These are phyloP conservation scores for Campylorhamphus procurvoides DNA, from an alignment of 2,113 vertebrate species.

Conservation along the genomic window DNA sequence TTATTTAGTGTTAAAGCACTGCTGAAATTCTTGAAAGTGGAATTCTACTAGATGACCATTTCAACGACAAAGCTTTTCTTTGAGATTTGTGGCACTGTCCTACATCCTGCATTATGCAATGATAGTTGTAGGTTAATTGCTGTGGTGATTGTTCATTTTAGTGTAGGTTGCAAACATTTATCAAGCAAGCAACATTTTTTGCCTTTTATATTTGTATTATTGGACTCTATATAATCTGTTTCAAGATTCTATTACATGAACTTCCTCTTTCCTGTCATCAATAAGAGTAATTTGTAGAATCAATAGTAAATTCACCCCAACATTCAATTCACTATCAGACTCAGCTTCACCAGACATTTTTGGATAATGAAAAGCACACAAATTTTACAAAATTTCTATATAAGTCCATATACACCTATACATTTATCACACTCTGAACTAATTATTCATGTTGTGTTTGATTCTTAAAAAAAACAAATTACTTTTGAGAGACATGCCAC, in stretches of 20 bases:
- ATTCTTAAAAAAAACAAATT: not conserved
- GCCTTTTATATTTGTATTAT: not conserved
- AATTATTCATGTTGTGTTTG: not conserved
- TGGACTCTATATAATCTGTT: not conserved
- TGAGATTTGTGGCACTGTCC: not conserved
- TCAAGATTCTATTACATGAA: not conserved
- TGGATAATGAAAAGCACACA: not conserved
- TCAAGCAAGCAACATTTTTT: not conserved
- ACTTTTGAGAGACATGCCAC: not conserved
- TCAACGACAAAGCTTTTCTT: not conserved
- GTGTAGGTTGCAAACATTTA: not conserved
- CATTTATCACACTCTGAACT: not conserved
- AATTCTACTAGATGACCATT: not conserved
- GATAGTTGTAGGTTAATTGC: not conserved
- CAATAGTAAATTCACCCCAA: not conserved
- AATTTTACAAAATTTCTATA: not conserved
- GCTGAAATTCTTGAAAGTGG: not conserved
- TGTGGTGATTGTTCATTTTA: not conserved
- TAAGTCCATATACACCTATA: not conserved
- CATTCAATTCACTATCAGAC: not conserved
- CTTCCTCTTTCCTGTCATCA: not conserved
- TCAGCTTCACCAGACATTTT: not conserved
- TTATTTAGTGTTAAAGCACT: not conserved
- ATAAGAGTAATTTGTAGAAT: not conserved
- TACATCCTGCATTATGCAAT: fast-evolving